phyloP scores from a whole-genome alignment of 2,113 vertebrate genomes.

The Brienomyrus longianalis region DNA sequence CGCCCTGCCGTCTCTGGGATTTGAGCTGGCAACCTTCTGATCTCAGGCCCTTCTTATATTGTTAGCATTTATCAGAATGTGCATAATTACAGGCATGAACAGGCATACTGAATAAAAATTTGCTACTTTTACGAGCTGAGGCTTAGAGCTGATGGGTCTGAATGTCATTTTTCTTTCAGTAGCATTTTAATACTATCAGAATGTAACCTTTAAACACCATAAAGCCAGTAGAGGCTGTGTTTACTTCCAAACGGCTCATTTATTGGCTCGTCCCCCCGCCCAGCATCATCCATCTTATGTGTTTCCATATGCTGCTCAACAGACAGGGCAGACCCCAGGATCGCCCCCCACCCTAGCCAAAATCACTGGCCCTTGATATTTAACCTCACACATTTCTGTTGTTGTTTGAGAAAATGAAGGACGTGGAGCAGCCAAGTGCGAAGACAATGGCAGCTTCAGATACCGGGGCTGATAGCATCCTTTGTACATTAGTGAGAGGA shows the following conservation, averaged over 20 bases:
- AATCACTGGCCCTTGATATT: neutral
- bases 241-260: neutral
- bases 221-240: neutral
- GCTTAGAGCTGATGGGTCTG: neutral
- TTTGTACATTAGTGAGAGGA: slow-evolving; percentile 54
- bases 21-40: neutral
- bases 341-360: neutral
- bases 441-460: neutral
- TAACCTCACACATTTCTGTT: neutral
- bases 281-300: neutral
- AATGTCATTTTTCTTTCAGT: neutral
- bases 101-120: neutral
- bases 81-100: neutral
- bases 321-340: neutral
- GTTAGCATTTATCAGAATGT: neutral
- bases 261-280: neutral
- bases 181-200: neutral
- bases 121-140: neutral
- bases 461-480: slow-evolving; percentile 42
- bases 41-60: neutral
- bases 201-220: neutral
- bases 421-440: neutral
- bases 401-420: neutral
- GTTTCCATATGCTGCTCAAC: neutral
- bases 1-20: neutral